phyloP scores from a whole-genome alignment of 2,888 invertebrate genomes.

The Erebia ligea region DNA sequence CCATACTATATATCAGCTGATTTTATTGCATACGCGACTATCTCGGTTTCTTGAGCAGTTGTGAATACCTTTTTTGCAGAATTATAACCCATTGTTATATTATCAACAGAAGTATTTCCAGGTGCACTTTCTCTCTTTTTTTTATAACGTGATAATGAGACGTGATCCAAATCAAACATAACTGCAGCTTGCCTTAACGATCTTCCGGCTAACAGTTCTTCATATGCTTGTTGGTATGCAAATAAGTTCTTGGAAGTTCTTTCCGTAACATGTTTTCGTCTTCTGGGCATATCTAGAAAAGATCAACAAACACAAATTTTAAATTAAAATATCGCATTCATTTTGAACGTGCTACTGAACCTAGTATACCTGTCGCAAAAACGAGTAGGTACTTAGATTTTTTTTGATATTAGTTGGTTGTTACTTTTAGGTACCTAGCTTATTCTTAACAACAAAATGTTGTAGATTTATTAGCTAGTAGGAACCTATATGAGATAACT shows the following conservation, averaged over 20 bases:
- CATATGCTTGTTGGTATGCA: neutral
- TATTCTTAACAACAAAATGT: too few relatives aligned
- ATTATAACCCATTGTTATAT: constrained; percentile 34
- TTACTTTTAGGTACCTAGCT: too few relatives aligned
- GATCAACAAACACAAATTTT: neutral
- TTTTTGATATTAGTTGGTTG: too few relatives aligned
- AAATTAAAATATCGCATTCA: neutral
- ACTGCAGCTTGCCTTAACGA: constrained; percentile 7
- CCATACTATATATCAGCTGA: constrained; percentile 44
- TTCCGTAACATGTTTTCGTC: neutral
- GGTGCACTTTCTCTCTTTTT: constrained; percentile 20
- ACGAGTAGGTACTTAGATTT: too few relatives aligned
- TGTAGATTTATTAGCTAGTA: too few relatives aligned
- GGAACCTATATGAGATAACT: too few relatives aligned
- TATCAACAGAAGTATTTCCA: constrained; percentile 22
- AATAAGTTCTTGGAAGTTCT: constrained; percentile 1
- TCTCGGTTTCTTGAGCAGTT: constrained; percentile 26
- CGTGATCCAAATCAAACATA: constrained; percentile 19
- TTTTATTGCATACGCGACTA: constrained; percentile 23
- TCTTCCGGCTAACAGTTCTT: neutral
- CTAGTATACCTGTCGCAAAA: too few relatives aligned
- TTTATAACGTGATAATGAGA: constrained; percentile 20
- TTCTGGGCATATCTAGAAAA: constrained; percentile 1
- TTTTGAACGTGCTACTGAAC: too few relatives aligned
- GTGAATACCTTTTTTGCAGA: constrained; percentile 35